Base-by-base conservation (phyloP, 2,113 vertebrate species). In the Pygoscelis adeliae region DNA sequence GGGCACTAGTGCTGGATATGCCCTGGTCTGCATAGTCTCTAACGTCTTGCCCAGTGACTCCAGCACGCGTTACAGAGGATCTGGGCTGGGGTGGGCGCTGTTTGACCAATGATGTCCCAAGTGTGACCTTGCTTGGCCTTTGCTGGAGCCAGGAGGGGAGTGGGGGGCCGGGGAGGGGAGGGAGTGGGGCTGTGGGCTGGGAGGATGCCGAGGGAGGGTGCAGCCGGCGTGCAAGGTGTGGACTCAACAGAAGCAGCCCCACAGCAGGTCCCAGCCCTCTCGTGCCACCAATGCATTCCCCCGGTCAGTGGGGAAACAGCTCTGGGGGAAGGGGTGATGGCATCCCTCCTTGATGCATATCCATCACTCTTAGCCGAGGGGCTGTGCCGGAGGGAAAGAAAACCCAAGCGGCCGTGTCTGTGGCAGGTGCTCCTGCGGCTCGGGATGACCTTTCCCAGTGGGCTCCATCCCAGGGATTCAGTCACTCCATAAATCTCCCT, bases 401-500 rank as follows among this genome's bases (percentile, higher is more conserved):
- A 63, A 4, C 53, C 77, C 23, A 16, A 59, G 42, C 2, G 15
- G 11, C 40, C 2, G 0, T 1, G 4, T 16, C 66, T 2, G 3
- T 15, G 69, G 80, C 95, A 93, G 95, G 94, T 92, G 83, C 69
- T 89, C 44, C 91, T 7, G 36, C 0, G 5, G 93, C 80, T 95
- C 5, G 0, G 11, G 10, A 49, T 76, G 91, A 84, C 83, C 87
- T 92, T 91, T 81, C 79, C 90, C 79, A 34, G 85, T 20, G 85
- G 85, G 79, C 86, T 93, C 49, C 2, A 2, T 78, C 95, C 93
- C 96, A 91, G 87, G 10, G 42, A 63, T 87, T 81, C 80, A 21
- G 83, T 72, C 95, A 76, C 47, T 56, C 72, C 93, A 73, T 83
- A 66, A 91, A 93, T 89, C 69, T 89, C 21, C 87, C 34, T 53